Percentiles rank a stretch among this genome's conserved stretches.
Evolutionary conservation across 2,888 invertebrate species (phyloP).

Genomic region (Perizoma affinitatum): DNA sequence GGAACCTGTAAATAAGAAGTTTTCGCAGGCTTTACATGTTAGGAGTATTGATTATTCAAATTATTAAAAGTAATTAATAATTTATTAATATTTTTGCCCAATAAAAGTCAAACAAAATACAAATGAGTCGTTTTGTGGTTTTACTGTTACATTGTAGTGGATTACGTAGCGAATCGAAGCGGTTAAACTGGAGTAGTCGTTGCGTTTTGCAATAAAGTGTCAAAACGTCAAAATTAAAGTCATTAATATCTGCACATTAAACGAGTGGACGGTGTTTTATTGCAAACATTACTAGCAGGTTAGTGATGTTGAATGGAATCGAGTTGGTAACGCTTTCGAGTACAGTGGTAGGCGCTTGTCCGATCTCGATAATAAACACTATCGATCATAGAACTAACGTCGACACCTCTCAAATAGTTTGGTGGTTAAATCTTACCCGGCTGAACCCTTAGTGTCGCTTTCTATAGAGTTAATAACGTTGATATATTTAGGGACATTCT

Average conservation of each 20-base stretch:
- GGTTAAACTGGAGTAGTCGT: constrained; percentile 12
- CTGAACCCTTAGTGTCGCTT: background rate
- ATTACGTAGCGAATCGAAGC: constrained; percentile 29
- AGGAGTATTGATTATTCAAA: background rate
- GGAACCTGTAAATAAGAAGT: no score
- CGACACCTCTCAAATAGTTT: constrained; percentile 44
- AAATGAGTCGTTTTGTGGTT: constrained; percentile 24
- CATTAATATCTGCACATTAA: constrained; percentile 16
- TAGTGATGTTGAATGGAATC: background rate
- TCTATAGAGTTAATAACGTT: no score
- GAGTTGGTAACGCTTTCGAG: constrained; percentile 5
- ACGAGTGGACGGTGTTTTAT: constrained; percentile 12
- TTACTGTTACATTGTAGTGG: constrained; percentile 23
- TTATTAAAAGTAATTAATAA: no score
- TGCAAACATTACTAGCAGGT: background rate
- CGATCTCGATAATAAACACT: constrained; percentile 48
- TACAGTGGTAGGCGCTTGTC: constrained; percentile 40
- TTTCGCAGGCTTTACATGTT: no score
- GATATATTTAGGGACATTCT: background rate
- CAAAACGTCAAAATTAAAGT: constrained; percentile 19
- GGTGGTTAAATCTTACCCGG: constrained; percentile 18
- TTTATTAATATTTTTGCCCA: constrained; percentile 24
- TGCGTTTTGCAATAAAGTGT: constrained; percentile 31
- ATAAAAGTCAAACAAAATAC: constrained; percentile 26
- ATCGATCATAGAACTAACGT: constrained; percentile 52